A percentile compares a stretch with the other conserved stretches of the same genome.
phyloP scores from a whole-genome alignment of 2,888 invertebrate species.

The Plagodis dolabraria region DNA sequence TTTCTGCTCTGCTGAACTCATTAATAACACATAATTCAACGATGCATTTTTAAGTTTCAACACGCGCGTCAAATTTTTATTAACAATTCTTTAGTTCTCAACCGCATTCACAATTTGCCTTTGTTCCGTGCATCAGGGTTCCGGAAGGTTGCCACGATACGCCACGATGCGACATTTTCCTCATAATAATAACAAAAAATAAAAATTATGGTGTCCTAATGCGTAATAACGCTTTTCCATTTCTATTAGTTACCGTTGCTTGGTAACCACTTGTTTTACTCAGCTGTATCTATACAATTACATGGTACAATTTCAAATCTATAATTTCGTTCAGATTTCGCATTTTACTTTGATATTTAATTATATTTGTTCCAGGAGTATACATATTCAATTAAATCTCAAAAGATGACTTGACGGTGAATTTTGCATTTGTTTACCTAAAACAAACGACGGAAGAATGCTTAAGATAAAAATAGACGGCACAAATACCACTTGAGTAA shows the following conservation, averaged over 20 bases:
- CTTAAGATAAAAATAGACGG: too few relatives aligned
- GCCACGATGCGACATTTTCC: conserved; percentile 71
- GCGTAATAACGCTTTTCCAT: conserved; percentile 43
- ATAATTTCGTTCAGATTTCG: too few relatives aligned
- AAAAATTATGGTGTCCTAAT: conserved; percentile 51
- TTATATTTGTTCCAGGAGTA: too few relatives aligned
- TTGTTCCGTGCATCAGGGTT: conserved; percentile 43
- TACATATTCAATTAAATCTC: too few relatives aligned
- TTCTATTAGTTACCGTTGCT: conserved; percentile 55
- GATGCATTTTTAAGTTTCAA: not conserved
- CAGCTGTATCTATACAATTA: too few relatives aligned
- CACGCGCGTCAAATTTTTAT: conserved; percentile 1
- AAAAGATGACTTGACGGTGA: too few relatives aligned
- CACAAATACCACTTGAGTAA: too few relatives aligned
- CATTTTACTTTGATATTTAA: too few relatives aligned
- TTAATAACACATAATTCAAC: not conserved
- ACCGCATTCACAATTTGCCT: conserved; percentile 40
- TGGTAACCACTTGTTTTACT: conserved; percentile 44
- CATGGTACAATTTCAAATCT: too few relatives aligned
- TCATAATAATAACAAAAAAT: conserved; percentile 62
- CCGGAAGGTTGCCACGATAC: conserved; percentile 70
- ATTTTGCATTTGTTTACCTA: too few relatives aligned
- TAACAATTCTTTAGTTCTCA: conserved; percentile 18
- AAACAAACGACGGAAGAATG: too few relatives aligned
- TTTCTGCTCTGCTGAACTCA: conserved; percentile 13